Base-by-base conservation (phyloP, 2,888 invertebrate species). In the Caenorhabditis sp. region DNA sequence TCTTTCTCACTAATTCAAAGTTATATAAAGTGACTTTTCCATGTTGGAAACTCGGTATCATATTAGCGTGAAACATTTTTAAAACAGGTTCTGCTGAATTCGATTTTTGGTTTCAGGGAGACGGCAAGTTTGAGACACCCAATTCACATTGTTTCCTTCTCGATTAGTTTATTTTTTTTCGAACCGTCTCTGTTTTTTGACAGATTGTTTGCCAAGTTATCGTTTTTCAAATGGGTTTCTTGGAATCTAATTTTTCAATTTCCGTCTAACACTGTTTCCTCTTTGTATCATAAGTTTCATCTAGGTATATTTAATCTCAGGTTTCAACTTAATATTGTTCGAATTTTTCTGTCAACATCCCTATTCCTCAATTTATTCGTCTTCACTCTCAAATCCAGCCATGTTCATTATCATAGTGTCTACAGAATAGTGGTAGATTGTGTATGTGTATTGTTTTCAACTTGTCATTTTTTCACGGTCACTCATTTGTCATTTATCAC, bases 401-500 rank as follows among this genome's bases (percentile, higher is more conserved):
- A 47, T 64, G 24, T 19, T 47, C 31, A 22, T 54, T 61, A 28
- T 31, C 31, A 6, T 31, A 6, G 38, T 12, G 51, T 74, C 74
- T 28, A 58, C 58, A 66, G 58, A n/a, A 74, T 64, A 56, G 47
- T 69, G 69, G 26, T 47, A 51, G 61, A 68, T 80, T 80, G 73
- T n/a, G n/a, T 75, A 61, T 75, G 49, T 54, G 68, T 73, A 76
- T 82, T 76, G 81, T 82, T 76, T 82, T 82, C 81, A 82, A 76
- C 81, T 82, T 70, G 61, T 82, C 81, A 82, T 56, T 76, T 82
- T 66, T 82, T 82, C 81, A 82, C 66, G 81, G 81, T 76, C 81
- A 82, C 81, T 82, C 81, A 76, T 82, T 82, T 66, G 81, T 82
- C 81, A 82, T 76, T 76, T 68, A 70, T 74, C 75, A 66, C 72